Evolutionary conservation across 1,140 invertebrate species (phyloP).

Genomic region (Drosophila oshimai): DNA sequence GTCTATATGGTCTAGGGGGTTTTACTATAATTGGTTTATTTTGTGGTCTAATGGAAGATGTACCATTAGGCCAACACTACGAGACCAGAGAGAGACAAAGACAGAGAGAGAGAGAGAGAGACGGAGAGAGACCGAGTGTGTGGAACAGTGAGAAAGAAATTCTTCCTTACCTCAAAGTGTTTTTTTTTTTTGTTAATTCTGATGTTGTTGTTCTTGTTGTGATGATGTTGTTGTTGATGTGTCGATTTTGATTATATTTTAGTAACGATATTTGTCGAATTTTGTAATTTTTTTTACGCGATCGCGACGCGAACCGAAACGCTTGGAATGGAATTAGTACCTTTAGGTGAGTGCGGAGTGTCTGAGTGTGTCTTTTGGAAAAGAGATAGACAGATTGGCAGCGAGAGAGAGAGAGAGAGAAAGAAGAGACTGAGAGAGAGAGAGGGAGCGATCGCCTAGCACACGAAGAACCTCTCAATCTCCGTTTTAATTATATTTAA

Average conservation of each 20-base stretch:
- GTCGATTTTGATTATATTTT: conserved; percentile 36
- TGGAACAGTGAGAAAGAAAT: conserved; percentile 59
- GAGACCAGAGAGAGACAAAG: conserved; percentile 30
- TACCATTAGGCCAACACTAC: conserved; percentile 31
- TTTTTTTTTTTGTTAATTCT: conserved; percentile 7
- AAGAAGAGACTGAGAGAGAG: conserved; percentile 2
- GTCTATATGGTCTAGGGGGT: background rate
- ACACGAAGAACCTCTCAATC: conserved; percentile 42
- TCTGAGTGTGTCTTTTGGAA: conserved; percentile 46
- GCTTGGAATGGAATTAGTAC: conserved; percentile 38
- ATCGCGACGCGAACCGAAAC: conserved; percentile 35
- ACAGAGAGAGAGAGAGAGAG: conserved; percentile 25
- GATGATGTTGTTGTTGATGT: conserved; percentile 38
- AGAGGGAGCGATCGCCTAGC: conserved; percentile 28
- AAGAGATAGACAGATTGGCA: conserved; percentile 29
- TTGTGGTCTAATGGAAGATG: background rate
- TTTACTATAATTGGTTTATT: background rate
- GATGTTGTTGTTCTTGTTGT: conserved; percentile 20
- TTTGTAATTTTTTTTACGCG: conserved; percentile 24
- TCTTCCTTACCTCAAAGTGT: conserved; percentile 73
- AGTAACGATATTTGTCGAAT: conserved; percentile 14
- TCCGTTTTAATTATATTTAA: conserved; percentile 9
- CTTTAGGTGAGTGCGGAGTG: conserved; percentile 62
- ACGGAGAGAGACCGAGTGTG: conserved; percentile 25
- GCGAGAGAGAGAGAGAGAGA: conserved; percentile 21